A percentile compares a stretch with the other conserved stretches of the same genome.
Conservation (phyloP, 2,113 vertebrate species). For the Pygathrix nemaeus region DNA sequence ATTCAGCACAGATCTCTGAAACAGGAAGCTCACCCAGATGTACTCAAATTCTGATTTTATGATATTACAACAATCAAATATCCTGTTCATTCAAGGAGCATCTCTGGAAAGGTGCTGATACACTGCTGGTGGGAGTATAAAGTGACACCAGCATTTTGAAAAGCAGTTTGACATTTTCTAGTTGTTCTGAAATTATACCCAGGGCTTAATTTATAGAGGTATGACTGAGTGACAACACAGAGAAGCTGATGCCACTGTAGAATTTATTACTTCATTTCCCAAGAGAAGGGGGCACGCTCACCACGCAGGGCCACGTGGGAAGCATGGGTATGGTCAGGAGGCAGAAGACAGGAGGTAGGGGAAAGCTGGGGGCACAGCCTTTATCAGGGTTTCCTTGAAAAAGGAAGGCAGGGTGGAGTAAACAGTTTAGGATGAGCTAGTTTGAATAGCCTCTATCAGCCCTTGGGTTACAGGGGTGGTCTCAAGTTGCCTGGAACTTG, state of each 20-base stretch:
- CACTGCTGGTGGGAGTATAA: neutral
- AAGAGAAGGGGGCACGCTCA: no score
- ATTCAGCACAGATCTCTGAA: neutral
- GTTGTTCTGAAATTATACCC: neutral
- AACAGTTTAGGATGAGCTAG: neutral
- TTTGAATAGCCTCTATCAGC: neutral
- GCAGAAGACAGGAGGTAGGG: rapidly evolving
- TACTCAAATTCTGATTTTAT: neutral
- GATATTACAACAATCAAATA: neutral
- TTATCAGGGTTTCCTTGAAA: neutral
- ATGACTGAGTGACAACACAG: no score
- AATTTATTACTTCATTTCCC: neutral
- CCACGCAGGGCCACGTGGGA: neutral
- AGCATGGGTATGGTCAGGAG: neutral
- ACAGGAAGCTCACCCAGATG: neutral
- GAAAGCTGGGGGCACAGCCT: neutral
- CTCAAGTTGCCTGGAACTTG: neutral
- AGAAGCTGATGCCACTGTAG: neutral
- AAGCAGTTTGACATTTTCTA: neutral
- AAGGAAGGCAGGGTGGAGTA: neutral
- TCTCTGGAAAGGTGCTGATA: neutral
- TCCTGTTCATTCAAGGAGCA: neutral
- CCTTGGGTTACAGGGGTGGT: neutral
- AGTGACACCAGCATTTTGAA: neutral
- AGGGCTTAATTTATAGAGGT: neutral